Conservation (phyloP, 2,888 invertebrate genomes). For the Rhyacophila evoluta region DNA sequence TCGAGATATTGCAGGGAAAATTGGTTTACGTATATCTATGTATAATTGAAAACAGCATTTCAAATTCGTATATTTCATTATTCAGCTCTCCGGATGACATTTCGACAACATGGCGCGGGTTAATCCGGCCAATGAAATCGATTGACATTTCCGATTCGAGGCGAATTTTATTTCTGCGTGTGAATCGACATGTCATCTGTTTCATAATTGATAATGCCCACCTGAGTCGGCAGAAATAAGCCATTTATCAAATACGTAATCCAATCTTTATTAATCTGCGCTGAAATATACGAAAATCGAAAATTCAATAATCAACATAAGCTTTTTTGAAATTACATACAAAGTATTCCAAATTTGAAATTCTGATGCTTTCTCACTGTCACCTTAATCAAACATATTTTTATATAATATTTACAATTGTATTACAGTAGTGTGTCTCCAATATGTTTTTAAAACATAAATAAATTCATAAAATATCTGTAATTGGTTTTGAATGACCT, state of each 20-base stretch:
- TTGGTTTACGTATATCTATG: neutral
- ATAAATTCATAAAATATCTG: too few relatives aligned
- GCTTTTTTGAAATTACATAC: too few relatives aligned
- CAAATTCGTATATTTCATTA: neutral
- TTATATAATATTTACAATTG: too few relatives aligned
- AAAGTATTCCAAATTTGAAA: too few relatives aligned
- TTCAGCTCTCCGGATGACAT: slow-evolving; percentile 27
- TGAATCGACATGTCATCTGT: slow-evolving; percentile 19
- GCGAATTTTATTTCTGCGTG: slow-evolving; percentile 33
- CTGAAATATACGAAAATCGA: neutral
- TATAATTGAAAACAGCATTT: neutral
- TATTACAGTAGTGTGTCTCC: too few relatives aligned
- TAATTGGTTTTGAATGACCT: too few relatives aligned
- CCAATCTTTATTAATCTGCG: neutral
- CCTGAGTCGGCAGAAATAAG: neutral
- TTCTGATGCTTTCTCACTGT: too few relatives aligned
- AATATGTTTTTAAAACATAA: too few relatives aligned
- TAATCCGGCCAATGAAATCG: slow-evolving; percentile 39
- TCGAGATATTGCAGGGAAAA: neutral
- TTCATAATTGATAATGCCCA: slow-evolving; percentile 33
- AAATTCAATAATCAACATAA: neutral
- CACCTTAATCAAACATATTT: too few relatives aligned
- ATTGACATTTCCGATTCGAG: slow-evolving; percentile 39
- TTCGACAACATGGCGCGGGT: slow-evolving; percentile 47
- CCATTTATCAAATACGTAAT: neutral